phyloP scores from a whole-genome alignment of 2,888 invertebrate genomes.

The Notocelia uddmanniana region DNA sequence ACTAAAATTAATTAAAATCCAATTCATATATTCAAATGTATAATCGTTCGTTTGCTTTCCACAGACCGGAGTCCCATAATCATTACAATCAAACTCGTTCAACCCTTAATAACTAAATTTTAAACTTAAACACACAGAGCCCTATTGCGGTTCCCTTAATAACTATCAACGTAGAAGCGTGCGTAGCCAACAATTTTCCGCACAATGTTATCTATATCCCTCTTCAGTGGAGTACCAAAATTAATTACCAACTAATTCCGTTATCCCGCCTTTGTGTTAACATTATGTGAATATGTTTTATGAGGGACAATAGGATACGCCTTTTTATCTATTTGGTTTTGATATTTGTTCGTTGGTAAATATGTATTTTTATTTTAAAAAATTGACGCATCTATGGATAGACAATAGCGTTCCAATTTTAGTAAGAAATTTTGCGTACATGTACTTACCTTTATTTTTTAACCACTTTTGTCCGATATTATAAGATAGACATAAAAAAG shows the following conservation, averaged over 20 bases:
- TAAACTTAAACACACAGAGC: slow-evolving; percentile 51
- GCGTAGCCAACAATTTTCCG: slow-evolving; percentile 66
- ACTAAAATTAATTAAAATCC: background rate
- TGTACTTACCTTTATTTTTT: no score
- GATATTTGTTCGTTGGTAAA: background rate
- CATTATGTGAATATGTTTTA: slow-evolving; percentile 46
- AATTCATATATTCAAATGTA: background rate
- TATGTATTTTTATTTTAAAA: background rate
- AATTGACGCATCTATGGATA: background rate
- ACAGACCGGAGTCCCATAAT: slow-evolving; percentile 12
- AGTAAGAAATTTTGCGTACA: background rate
- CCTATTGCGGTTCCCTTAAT: slow-evolving; percentile 53
- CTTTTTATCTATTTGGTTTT: slow-evolving; percentile 11
- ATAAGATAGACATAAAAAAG: no score
- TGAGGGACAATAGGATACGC: slow-evolving; percentile 35
- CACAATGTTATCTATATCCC: slow-evolving; percentile 62
- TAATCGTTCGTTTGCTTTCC: slow-evolving; percentile 12
- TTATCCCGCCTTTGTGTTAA: slow-evolving; percentile 59
- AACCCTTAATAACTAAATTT: slow-evolving; percentile 49
- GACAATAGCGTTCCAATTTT: background rate
- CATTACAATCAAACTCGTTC: slow-evolving; percentile 34
- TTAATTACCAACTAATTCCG: slow-evolving; percentile 76
- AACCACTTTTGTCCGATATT: no score
- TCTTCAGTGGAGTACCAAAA: slow-evolving; percentile 72
- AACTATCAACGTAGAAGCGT: slow-evolving; percentile 55